Conservation (phyloP, 2,797 vertebrate species). For the Anas bernieri region DNA sequence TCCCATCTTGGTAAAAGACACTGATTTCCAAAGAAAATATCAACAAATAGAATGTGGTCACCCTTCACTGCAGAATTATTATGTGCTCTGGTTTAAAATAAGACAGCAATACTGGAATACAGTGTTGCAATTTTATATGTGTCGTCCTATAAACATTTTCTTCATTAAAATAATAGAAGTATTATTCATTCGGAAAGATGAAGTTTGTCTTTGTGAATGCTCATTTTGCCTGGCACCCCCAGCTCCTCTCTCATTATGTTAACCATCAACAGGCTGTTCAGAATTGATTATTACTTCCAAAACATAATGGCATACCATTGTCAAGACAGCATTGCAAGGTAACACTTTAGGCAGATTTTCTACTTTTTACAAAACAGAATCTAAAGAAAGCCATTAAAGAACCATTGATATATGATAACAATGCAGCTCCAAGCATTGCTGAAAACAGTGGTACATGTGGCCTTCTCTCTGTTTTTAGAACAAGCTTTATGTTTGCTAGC, state of each 20-base stretch:
- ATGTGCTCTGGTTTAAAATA: conserved; percentile 41
- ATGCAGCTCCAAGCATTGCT: not conserved
- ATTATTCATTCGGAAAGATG: not conserved
- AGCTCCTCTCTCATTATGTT: not conserved
- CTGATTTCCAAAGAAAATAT: conserved; percentile 45
- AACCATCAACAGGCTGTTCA: not conserved
- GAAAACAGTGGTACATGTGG: not conserved
- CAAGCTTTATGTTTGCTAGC: not conserved
- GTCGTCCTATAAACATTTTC: conserved; percentile 9
- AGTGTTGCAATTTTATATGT: conserved; percentile 40
- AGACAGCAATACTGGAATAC: conserved; percentile 37
- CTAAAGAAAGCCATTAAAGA: not conserved
- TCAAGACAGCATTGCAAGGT: not conserved
- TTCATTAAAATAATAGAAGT: conserved; percentile 34
- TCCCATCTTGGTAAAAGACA: not conserved
- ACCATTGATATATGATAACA: not conserved
- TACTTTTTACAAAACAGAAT: not conserved
- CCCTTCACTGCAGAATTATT: conserved; percentile 41
- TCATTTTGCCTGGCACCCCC: not conserved
- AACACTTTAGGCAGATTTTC: not conserved
- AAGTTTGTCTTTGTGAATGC: not conserved
- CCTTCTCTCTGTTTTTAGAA: not conserved
- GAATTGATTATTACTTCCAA: not conserved
- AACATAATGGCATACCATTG: not conserved
- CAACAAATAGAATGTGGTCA: not conserved